Base-by-base conservation (phyloP, 2,113 vertebrate species). In the Hippocampus guttulatus region DNA sequence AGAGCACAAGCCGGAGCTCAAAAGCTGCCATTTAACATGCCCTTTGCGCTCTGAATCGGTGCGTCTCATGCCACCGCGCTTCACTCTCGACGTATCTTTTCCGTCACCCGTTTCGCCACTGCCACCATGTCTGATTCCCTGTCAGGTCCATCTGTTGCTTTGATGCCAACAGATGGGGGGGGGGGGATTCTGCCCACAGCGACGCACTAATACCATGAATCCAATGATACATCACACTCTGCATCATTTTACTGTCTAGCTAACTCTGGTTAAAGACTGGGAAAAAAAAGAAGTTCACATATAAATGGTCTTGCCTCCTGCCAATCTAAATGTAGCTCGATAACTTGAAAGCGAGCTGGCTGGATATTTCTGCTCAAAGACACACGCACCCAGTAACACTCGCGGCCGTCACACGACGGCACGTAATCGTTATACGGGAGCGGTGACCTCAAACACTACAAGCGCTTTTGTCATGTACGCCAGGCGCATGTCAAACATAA, bases 1-100 rank as follows among this genome's bases (percentile, higher is more conserved):
- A 76, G 67, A 78, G 65, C 47, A 27, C 69, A 68, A 69, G 70
- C 60, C 58, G 20, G 67, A 68, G 68, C 82, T 71, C 23, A 20
- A 43, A 73, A 79, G 77, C 82, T 75, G 74, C 82, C 74, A 86
- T 87, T 85, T 80, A 77, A 79, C 78, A 73, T 83, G 77, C 74
- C 79, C 79, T 85, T 81, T 81, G 65, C 76, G 8, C 27, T 20
- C 21, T 72, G 80, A 74, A 75, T 88, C 82, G 73, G 71, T 84
- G 80, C 74, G 77, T 78, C 77, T 77, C 65, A 71, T 87, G 85
- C 83, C 81, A 82, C 73, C 14, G 38, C 68, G 57, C 80, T 73
- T 70, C 52, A 81, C 72, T 54, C 76, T 70, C 74, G 7, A 73
- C 71, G 68, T 66, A 72, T 81, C 70, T 79, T 61, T 75, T 68